Conservation (phyloP, 1,140 invertebrate genomes). For the Drosophila nikananu region DNA sequence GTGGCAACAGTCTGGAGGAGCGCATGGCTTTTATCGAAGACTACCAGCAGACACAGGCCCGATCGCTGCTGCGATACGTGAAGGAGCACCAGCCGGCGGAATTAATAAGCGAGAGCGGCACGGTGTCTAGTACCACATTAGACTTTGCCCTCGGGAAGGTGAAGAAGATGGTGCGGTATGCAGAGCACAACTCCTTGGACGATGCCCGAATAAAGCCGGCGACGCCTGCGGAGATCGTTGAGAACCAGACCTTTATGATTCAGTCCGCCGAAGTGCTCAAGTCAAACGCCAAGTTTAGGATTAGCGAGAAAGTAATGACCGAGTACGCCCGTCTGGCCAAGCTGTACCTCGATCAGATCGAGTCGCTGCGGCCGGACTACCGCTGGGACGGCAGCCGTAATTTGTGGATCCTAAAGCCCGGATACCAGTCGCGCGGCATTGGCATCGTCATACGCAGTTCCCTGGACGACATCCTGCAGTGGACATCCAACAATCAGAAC, state of each 20-base stretch:
- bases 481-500: slow-evolving; percentile 87
- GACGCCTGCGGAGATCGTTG: too few relatives aligned
- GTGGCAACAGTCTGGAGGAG: too few relatives aligned
- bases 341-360: too few relatives aligned
- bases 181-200: slow-evolving; percentile 83
- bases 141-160: slow-evolving; percentile 86
- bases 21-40: slow-evolving; percentile 86
- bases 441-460: slow-evolving; percentile 90
- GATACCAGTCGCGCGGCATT: slow-evolving; percentile 92
- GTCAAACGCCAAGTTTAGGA: too few relatives aligned
- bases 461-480: slow-evolving; percentile 89
- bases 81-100: slow-evolving; percentile 81
- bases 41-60: slow-evolving; percentile 92
- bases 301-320: too few relatives aligned
- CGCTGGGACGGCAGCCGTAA: slow-evolving; percentile 91
- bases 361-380: slow-evolving; percentile 70
- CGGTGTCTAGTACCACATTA: slow-evolving; percentile 85
- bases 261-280: too few relatives aligned
- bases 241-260: too few relatives aligned
- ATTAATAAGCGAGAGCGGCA: slow-evolving; percentile 50
- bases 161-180: slow-evolving; percentile 65
- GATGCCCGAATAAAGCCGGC: too few relatives aligned
- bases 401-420: slow-evolving; percentile 97
- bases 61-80: slow-evolving; percentile 92
- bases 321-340: too few relatives aligned